Evolutionary conservation across 92 coral and sea anemone genomes (phyloP), one percentile per base, ranked within the genome.

Genomic region (Actinostola sp.): DNA sequence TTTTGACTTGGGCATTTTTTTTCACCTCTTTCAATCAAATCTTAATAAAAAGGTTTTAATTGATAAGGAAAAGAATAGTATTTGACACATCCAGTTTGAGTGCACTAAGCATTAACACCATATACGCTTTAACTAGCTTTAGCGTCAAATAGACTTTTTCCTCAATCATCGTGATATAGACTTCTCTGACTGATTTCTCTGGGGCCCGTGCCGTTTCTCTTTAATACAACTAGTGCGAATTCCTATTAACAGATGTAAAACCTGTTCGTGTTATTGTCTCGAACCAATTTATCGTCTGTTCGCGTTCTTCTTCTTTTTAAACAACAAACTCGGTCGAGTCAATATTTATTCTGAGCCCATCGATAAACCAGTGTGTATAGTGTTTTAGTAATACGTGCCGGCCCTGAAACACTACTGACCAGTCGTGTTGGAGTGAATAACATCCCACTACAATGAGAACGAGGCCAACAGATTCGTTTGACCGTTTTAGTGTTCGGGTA

Each of bases 11-110:
- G 33, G 57, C 58, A 44, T 46, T 66, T 66, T n/a, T 66, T 46
- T 1, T 27, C 15, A 27, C 13, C 34, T 46, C n/a, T 48, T 65
- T 51, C 43, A 35, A 66, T 30, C 72, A n/a, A 52, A 46, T 66
- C 58, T 46, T 29, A 25, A 46, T 66, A 66, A 44, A 66, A 46
- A 34, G 39, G 72, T 29, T 66, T 44, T 66, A 64, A 39, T 39
- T 14, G 72, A 66, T 66, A 44, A 46, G 36, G 30, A 25, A 42
- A 38, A 64, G 51, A 66, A 44, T 66, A 15, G 36, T 44, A 44
- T 66, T 66, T 66, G 72, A 66, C 72, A 66, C 72, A 25, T 66
- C 26, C 52, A 46, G 46, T 45, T 66, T 66, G 72, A 66, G 56
- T 42, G 72, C 58, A 43, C 58, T 44, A 66, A 66, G 29, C 41